Conservation (phyloP, 2,113 vertebrate species). For the Oryzias javanicus region DNA sequence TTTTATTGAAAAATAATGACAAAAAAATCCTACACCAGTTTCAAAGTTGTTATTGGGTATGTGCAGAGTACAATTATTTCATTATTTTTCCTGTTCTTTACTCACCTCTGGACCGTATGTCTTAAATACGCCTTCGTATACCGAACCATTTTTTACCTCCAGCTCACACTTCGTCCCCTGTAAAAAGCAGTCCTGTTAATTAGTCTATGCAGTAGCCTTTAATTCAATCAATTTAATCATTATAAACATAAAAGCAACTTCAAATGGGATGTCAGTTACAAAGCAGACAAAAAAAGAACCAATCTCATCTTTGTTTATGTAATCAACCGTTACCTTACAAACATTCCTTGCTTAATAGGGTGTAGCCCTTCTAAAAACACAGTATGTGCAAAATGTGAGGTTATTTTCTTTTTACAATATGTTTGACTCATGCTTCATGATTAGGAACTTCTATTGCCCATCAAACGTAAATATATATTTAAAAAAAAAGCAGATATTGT, state of each 20-base stretch:
- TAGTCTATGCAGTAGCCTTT: slow-evolving; percentile 7
- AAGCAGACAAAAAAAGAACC: slow-evolving; percentile 49
- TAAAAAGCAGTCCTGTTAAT: slow-evolving; percentile 52
- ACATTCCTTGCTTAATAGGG: slow-evolving; percentile 59
- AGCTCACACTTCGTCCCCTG: slow-evolving; percentile 99
- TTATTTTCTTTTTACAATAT: slow-evolving; percentile 3
- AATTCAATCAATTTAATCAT: slow-evolving; percentile 16
- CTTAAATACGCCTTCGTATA: slow-evolving; percentile 99
- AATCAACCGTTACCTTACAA: slow-evolving; percentile 52
- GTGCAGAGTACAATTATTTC: slow-evolving; percentile 9
- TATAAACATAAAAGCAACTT: slow-evolving; percentile 34
- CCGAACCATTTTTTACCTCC: slow-evolving; percentile 94
- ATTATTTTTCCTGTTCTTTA: slow-evolving; percentile 10
- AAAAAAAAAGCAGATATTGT: neutral
- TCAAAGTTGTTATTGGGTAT: slow-evolving; percentile 16
- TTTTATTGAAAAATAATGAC: too few species aligned
- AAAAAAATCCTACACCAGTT: neutral
- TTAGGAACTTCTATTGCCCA: neutral
- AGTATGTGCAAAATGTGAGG: slow-evolving; percentile 35
- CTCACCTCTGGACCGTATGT: slow-evolving; percentile 98
- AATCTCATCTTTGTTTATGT: slow-evolving; percentile 47
- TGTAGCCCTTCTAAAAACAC: slow-evolving; percentile 50
- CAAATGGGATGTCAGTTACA: slow-evolving; percentile 42
- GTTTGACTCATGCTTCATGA: neutral
- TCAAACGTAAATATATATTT: neutral